phyloP scores from a whole-genome alignment of 1,140 invertebrate species.

The Gyrodactylus bullatarudis region DNA sequence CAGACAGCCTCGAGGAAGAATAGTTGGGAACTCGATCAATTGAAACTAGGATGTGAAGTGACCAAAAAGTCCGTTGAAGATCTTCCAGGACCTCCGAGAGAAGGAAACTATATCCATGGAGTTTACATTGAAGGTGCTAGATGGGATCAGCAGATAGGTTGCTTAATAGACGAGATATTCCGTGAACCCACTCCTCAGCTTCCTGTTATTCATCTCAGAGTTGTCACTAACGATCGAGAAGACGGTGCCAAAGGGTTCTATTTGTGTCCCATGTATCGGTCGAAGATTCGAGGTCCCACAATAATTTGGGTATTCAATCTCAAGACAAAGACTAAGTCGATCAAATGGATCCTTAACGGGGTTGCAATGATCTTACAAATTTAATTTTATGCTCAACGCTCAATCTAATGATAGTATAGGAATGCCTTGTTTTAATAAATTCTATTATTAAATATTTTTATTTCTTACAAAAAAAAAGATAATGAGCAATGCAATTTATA shows the following conservation, averaged over 20 bases:
- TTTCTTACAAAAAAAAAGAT: no score
- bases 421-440: no score
- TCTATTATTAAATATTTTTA: no score
- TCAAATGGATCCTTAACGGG: conserved; percentile 67
- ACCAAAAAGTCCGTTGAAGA: conserved; percentile 81
- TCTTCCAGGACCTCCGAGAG: conserved; percentile 24
- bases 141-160: conserved; percentile 41
- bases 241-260: conserved; percentile 55
- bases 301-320: conserved; percentile 84
- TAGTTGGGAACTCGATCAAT: conserved; percentile 69
- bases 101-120: conserved; percentile 20
- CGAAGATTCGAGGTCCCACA: conserved; percentile 47
- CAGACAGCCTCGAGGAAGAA: conserved; percentile 65
- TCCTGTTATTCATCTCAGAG: conserved; percentile 53
- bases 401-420: no score
- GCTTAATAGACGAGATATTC: conserved; percentile 49
- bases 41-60: conserved; percentile 77
- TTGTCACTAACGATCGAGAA: conserved; percentile 59
- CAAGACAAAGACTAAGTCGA: conserved; percentile 60
- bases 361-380: conserved; percentile 54
- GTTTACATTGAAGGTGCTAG: conserved; percentile 20
- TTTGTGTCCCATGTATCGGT: conserved; percentile 75
- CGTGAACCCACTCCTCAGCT: conserved; percentile 66
- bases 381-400: conserved; percentile 13
- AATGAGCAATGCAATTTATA: no score